Base-by-base conservation (phyloP, 2,888 invertebrate genomes). In the Drosophila cognata region DNA sequence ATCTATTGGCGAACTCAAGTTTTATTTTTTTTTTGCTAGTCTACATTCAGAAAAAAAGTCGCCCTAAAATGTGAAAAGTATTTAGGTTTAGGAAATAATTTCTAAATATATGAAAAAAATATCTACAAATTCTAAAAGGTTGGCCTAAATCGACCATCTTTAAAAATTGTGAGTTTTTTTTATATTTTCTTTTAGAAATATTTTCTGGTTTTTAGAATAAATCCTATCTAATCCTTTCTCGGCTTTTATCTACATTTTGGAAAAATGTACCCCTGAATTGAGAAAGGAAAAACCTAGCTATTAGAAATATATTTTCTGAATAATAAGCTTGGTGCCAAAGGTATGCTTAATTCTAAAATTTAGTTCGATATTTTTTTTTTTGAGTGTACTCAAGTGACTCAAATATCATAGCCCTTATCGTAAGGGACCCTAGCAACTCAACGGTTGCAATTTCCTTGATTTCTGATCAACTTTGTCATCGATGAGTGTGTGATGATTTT, bases 341-440 rank as follows among this genome's bases (percentile, higher is more conserved):
- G 6, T 21, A 13, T 13, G 13, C 13, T 13, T 6, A 13, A 21
- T 21, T 43, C 3, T 10, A 21, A 18, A 16, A 46, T 7, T 7
- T 7, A 21, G 55, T 36, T 60, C 55, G 41, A 48, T 48, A 8
- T 36, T 25, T 31, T 51, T 52, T 52, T 48, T 72, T 29, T 38
- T 25, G 13, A 6, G 29, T 58, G 61, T 38, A 11, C 10, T 10
- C 10, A 16, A 28, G 6, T 61, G 10, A 18, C 18, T 38, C 7
- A 51, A 5, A 33, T 69, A 41, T 55, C 16, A 25, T 25, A 46
- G 21, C 50, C 43, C 74, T 36, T 50, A 74, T 66, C 55, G 46
- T 3, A 36, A 53, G 51, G 21, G 43, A 38, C 51, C 75, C n/a
- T 74, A 51, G 75, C 51, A 74, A 74, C 74, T 33, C 48, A 35